Base-by-base conservation (phyloP, 1,140 invertebrate species). In the Choristoneura fumiferana region DNA sequence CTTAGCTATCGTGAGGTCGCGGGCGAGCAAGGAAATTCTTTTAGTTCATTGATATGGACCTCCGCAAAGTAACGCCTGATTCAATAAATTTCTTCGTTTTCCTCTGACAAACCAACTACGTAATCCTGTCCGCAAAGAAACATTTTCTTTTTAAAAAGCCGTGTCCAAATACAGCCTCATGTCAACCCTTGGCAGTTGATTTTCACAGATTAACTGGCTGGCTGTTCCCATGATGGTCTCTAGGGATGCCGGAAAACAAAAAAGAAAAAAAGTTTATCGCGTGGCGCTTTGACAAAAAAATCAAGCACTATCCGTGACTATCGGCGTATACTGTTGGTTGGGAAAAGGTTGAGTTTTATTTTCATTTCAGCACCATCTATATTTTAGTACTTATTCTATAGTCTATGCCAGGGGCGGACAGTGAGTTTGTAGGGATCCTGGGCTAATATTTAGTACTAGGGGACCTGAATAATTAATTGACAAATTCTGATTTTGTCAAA, bases 161-260 rank as follows among this genome's bases (percentile, higher is more conserved):
- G 62, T 63, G 60, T 40, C 10, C 54, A 14, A 36, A 54, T 10
- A 34, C 35, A 29, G 22, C 22, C 10, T 17, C 6, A 15, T 45
- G 15, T 45, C 40, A 22, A 29, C n/a, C n/a, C 18, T 1, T 13
- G 18, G 43, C 43, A 49, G 43, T 49, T 49, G 43, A 49, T 49
- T 49, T 49, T n/a, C 1, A 22, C 43, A 17, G 43, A 49, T 49
- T 49, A 49, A 49, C 43, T 22, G 43, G 22, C 43, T 17, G 12
- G 17, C 17, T 49, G 40, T 45, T 12, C 1, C 40, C 18, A 2
- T 45, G 43, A 22, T 22, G 18, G 17, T 43, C 40, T 49, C 43
- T 49, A 49, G 43, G 43, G 4, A 29, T 22, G 5, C 43, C 43
- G 17, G n/a, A 12, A 49, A 49, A 49, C 10, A 29, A 45, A 29